Evolutionary conservation across 1,140 invertebrate species (phyloP).

Genomic region (Conus betulinus): DNA sequence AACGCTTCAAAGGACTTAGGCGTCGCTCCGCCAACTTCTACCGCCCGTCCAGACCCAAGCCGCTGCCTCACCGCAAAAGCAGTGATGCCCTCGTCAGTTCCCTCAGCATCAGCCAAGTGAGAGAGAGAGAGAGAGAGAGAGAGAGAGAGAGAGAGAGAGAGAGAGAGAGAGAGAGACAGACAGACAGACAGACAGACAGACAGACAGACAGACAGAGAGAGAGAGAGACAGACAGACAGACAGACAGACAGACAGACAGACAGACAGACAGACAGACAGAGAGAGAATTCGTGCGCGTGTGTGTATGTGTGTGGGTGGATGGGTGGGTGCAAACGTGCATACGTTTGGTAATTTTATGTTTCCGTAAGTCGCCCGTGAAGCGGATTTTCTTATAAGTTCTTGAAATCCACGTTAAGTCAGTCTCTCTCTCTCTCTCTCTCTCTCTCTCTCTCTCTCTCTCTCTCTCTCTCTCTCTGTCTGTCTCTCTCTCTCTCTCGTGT

Average conservation of each 20-base stretch:
- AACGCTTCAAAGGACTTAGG: conserved; percentile 19
- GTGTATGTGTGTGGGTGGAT: not conserved
- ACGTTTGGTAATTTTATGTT: too few relatives aligned
- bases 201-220: too few relatives aligned
- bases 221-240: too few relatives aligned
- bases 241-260: too few relatives aligned
- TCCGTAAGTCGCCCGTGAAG: too few relatives aligned
- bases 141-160: too few relatives aligned
- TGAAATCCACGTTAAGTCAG: too few relatives aligned
- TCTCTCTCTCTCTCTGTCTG: conserved; percentile 25
- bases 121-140: not conserved
- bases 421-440: conserved; percentile 11
- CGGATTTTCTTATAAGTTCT: too few relatives aligned
- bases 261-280: too few relatives aligned
- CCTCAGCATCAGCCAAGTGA: conserved; percentile 17
- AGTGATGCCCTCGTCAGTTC: conserved; percentile 2
- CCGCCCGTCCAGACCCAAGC: not conserved
- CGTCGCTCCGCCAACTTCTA: conserved; percentile 24
- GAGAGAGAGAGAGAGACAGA: too few relatives aligned
- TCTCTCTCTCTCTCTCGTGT: not conserved
- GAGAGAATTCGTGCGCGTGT: not conserved
- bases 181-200: too few relatives aligned
- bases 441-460: conserved; percentile 25
- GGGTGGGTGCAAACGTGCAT: not conserved
- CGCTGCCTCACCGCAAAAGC: not conserved